Percentiles rank a stretch among this genome's conserved stretches.
Conservation (phyloP, 2,113 vertebrate genomes). For the Macaca mulatta region DNA sequence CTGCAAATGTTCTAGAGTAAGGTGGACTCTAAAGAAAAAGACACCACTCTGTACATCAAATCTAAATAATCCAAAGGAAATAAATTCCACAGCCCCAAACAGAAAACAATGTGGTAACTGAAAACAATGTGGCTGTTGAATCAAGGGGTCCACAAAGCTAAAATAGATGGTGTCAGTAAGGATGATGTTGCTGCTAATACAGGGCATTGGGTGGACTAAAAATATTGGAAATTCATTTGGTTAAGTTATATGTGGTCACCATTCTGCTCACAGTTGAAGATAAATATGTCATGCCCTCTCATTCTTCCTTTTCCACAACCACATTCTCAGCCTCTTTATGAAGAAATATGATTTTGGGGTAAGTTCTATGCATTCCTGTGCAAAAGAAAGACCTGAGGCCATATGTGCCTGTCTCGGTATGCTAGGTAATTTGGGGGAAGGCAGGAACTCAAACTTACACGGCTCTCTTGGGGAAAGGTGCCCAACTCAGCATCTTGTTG, state of each 20-base stretch:
- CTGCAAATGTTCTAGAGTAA: background rate
- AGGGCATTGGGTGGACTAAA: background rate
- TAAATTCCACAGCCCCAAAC: background rate
- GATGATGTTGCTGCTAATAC: background rate
- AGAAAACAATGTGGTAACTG: background rate
- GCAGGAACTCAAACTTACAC: background rate
- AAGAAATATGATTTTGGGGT: background rate
- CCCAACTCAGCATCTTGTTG: background rate
- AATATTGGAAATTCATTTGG: background rate
- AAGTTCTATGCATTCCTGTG: background rate
- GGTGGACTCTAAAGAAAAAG: background rate
- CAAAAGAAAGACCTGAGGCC: background rate
- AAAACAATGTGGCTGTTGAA: background rate
- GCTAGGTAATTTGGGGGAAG: background rate
- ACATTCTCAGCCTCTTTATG: background rate
- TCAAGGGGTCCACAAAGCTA: background rate
- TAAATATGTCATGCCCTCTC: background rate
- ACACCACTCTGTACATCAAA: background rate
- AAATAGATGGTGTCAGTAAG: background rate
- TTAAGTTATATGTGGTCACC: background rate
- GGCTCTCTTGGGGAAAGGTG: background rate
- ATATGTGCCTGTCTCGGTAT: fast-evolving
- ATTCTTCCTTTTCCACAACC: background rate
- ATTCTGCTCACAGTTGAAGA: background rate
- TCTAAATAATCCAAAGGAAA: background rate